Evolutionary conservation across 2,888 invertebrate species (phyloP).

Genomic region (Glaucopsyche alexis): DNA sequence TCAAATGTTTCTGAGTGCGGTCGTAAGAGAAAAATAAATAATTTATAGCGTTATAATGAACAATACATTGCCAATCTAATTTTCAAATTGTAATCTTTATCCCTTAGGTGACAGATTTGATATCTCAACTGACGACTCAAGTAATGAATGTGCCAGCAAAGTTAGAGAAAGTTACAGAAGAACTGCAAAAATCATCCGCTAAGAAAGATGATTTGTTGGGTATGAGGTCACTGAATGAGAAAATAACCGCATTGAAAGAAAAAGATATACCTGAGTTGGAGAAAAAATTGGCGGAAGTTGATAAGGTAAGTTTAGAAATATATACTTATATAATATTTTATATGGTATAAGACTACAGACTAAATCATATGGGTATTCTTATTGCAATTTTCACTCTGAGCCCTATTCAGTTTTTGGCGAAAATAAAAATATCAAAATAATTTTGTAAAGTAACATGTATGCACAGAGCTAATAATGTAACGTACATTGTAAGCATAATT

Average conservation of each 20-base stretch:
- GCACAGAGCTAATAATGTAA: too few relatives aligned
- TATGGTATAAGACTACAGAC: too few relatives aligned
- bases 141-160: constrained; percentile 84
- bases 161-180: constrained; percentile 80
- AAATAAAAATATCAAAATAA: too few relatives aligned
- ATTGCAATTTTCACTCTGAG: neutral
- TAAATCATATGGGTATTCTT: neutral
- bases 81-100: constrained; percentile 1
- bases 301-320: constrained; percentile 52
- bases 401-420: too few relatives aligned
- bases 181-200: constrained; percentile 82
- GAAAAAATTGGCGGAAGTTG: constrained; percentile 69
- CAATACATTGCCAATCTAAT: neutral
- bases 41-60: too few relatives aligned
- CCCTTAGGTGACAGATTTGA: constrained; percentile 76
- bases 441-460: too few relatives aligned
- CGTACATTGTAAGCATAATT: too few relatives aligned
- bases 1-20: too few relatives aligned
- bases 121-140: constrained; percentile 82
- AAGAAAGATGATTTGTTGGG: constrained; percentile 85
- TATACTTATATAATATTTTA: too few relatives aligned
- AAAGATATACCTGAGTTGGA: constrained; percentile 83
- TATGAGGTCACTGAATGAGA: constrained; percentile 84
- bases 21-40: too few relatives aligned
- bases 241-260: constrained; percentile 80